Base-by-base conservation (phyloP, 1,140 invertebrate species). In the Popillia japonica region DNA sequence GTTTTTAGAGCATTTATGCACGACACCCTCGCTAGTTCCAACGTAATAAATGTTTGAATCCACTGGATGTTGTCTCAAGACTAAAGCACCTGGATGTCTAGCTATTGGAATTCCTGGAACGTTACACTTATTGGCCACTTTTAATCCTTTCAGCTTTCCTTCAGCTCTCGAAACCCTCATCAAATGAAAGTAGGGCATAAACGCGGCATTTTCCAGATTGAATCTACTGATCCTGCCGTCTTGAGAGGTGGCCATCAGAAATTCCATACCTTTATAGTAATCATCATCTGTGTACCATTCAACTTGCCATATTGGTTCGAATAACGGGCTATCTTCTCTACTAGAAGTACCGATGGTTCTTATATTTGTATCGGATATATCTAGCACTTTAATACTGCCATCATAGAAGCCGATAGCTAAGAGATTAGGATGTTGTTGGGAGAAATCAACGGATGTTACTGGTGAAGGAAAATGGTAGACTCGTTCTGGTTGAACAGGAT, bases 1-100 rank as follows among this genome's bases (percentile, higher is more conserved):
- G 72, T 86, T 83, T 22, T 80, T 83, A 8, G 85, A 85, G 72
- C 86, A 86, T 82, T 91, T 92, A 85, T 95, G 92, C 17, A 97
- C 89, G 80, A 91, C 93, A 0, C 96, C 96, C 83, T 96, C 94
- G 76, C 94, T 93, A 0, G 95, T 95, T 0, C 94, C 94, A 0
- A 96, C 91, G 14, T 94, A 90, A 85, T 95, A 96, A 27, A 95
- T 86, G 77, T 91, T 90, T 4, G 88, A 87, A 22, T 91, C 86
- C 0, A 85, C 85, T 0, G 92, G 92, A 86, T 96, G 92, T 82
- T 92, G 91, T 61, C 91, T 88, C 8, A 93, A 85, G 42, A 89
- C 90, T 77, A 91, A 84, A 81, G 88, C 94, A 79, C 90, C 90
- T 0, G 93, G 89, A 82, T 90, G 88, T 76, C 88, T 85, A 0